A percentile compares a stretch with the other conserved stretches of the same genome.
Evolutionary conservation across 2,888 invertebrate genomes (phyloP).

Genomic region (Rugalucina vietnamica): DNA sequence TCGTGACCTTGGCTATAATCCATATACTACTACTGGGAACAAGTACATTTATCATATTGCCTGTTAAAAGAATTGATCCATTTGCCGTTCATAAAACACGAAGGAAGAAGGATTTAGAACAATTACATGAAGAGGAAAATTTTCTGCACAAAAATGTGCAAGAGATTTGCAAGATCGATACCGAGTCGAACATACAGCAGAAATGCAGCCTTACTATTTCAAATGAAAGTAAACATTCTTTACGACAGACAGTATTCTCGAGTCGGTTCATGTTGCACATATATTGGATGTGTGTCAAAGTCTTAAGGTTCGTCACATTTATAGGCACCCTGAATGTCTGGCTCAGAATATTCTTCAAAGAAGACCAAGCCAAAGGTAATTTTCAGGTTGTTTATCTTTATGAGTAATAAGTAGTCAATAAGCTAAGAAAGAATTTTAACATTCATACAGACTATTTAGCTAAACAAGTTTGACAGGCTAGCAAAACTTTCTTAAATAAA

Average conservation of each 20-base stretch:
- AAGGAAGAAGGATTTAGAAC: background rate
- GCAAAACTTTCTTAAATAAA: too few relatives aligned
- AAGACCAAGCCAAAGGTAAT: constrained; percentile 38
- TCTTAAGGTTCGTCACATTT: constrained; percentile 61
- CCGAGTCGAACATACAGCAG: too few relatives aligned
- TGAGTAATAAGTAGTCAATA: too few relatives aligned
- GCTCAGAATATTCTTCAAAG: constrained; percentile 42
- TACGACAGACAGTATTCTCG: constrained; percentile 31
- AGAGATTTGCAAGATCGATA: too few relatives aligned
- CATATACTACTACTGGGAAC: constrained; percentile 46
- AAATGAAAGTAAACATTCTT: background rate
- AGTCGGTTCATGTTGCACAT: constrained; percentile 57
- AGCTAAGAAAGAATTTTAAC: too few relatives aligned
- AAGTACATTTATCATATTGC: constrained; percentile 59
- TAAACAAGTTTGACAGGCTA: too few relatives aligned
- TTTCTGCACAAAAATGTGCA: background rate
- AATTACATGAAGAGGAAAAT: background rate
- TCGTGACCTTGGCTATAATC: constrained; percentile 32
- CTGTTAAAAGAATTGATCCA: constrained; percentile 5
- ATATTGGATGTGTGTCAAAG: constrained; percentile 63
- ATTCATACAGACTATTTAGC: too few relatives aligned
- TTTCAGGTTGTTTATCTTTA: too few relatives aligned
- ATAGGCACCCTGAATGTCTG: constrained; percentile 56
- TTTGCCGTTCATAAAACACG: background rate
- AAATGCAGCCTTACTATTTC: too few relatives aligned